Percentiles rank a stretch among this genome's conserved stretches.
Evolutionary conservation across 2,888 invertebrate species (phyloP).

Genomic region (Cordilura impudica): DNA sequence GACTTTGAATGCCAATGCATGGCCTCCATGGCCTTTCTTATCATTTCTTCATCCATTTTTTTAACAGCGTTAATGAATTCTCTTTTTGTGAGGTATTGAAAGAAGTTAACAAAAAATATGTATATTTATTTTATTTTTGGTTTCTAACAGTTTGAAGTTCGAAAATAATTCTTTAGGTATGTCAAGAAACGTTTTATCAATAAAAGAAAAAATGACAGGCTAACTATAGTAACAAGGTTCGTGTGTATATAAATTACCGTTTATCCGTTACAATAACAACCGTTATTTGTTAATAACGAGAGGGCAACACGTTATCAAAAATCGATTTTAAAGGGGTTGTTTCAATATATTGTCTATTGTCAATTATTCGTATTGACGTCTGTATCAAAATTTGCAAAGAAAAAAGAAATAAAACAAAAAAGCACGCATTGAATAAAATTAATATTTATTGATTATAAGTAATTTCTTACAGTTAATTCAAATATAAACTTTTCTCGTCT

Average conservation of each 20-base stretch:
- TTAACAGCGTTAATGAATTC: too few relatives aligned
- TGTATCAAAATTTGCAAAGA: too few relatives aligned
- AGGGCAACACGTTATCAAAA: background rate
- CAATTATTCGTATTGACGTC: too few relatives aligned
- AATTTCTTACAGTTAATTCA: too few relatives aligned
- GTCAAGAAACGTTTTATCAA: constrained; percentile 49
- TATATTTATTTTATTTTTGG: constrained; percentile 22
- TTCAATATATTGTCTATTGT: background rate
- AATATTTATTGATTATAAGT: too few relatives aligned
- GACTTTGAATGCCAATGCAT: constrained; percentile 81
- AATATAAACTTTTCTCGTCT: too few relatives aligned
- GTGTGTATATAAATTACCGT: background rate
- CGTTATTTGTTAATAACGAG: background rate
- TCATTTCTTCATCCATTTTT: constrained; percentile 67
- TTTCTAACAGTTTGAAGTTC: background rate
- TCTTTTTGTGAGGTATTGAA: background rate
- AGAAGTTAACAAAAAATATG: constrained; percentile 10
- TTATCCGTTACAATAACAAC: constrained; percentile 38
- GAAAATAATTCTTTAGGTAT: background rate
- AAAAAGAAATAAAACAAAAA: too few relatives aligned
- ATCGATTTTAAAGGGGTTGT: background rate
- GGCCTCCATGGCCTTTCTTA: constrained; percentile 70
- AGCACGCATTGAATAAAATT: too few relatives aligned
- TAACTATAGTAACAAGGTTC: constrained; percentile 33
- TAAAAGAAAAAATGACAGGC: constrained; percentile 41